These are phyloP conservation scores for Petrocephalus zakoni DNA, from an alignment of 2,113 vertebrate species.

Conservation along the genomic window DNA sequence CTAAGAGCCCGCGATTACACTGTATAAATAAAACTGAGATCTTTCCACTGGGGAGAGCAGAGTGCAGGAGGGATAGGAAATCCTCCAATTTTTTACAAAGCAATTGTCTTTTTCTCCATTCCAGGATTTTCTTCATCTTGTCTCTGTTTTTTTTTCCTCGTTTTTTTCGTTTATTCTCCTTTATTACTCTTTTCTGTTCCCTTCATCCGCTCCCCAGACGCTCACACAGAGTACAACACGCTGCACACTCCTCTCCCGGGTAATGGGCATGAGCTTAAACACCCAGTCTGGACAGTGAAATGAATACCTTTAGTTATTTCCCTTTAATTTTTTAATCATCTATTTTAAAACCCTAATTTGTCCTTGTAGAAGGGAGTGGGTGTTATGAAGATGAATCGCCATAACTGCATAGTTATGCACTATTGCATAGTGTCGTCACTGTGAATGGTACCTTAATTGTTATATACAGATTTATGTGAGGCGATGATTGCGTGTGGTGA, in stretches of 20 bases:
- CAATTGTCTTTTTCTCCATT: not conserved
- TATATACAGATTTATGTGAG: slow-evolving; percentile 38
- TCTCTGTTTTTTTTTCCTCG: not conserved
- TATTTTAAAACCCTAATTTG: not conserved
- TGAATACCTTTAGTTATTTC: not conserved
- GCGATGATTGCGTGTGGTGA: slow-evolving; percentile 22
- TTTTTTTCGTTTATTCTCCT: not conserved
- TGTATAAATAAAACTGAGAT: not conserved
- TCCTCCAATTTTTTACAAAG: not conserved
- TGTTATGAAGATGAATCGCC: slow-evolving; percentile 20
- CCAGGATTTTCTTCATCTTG: not conserved
- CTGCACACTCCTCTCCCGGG: not conserved
- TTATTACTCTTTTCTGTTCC: slow-evolving; percentile 33
- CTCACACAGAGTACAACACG: not conserved
- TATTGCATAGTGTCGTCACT: slow-evolving; percentile 24
- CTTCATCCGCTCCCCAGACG: slow-evolving; percentile 17
- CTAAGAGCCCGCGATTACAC: not conserved
- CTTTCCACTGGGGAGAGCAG: not conserved
- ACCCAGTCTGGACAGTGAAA: not conserved
- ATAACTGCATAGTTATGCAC: not conserved
- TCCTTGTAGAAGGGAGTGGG: not conserved
- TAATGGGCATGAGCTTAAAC: not conserved
- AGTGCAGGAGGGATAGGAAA: not conserved
- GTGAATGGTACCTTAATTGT: slow-evolving; percentile 21
- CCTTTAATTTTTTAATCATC: not conserved